Evolutionary conservation across 2,888 invertebrate species (phyloP).

Genomic region (Thera britannica): DNA sequence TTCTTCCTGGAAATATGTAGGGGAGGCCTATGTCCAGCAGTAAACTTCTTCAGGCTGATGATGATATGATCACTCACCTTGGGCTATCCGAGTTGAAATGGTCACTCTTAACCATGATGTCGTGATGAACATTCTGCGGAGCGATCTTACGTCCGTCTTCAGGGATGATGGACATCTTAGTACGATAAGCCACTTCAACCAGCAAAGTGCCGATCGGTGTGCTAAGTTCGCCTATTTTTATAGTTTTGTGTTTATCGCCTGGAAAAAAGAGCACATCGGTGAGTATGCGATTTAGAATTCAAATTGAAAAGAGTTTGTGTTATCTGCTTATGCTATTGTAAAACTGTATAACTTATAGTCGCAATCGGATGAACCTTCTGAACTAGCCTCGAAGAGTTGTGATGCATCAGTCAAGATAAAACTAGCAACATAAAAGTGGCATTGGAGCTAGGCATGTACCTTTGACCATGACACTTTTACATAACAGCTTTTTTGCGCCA

Average conservation of each 20-base stretch:
- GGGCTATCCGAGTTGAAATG: conserved; percentile 89
- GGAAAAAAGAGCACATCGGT: conserved; percentile 39
- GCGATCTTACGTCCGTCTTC: conserved; percentile 87
- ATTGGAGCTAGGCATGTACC: too few relatives aligned
- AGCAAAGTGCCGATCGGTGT: conserved; percentile 94
- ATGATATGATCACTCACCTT: conserved; percentile 61
- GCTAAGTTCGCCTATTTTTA: conserved; percentile 93
- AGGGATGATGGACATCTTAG: conserved; percentile 95
- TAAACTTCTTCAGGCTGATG: too few relatives aligned
- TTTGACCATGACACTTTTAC: too few relatives aligned
- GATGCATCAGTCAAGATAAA: neutral
- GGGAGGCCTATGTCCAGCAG: too few relatives aligned
- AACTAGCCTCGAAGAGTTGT: neutral
- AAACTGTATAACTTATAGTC: neutral
- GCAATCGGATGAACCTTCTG: neutral
- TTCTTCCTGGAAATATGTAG: too few relatives aligned
- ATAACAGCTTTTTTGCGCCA: too few relatives aligned
- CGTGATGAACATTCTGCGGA: conserved; percentile 52
- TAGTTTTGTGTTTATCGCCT: conserved; percentile 92
- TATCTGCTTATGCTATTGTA: neutral
- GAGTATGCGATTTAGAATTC: neutral
- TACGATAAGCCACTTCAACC: conserved; percentile 93
- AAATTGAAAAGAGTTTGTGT: neutral
- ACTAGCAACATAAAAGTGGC: too few relatives aligned
- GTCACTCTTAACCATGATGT: conserved; percentile 95